These are phyloP conservation scores for Teinopalpus imperialis DNA, from an alignment of 2,888 invertebrate genomes.

Conservation along the genomic window DNA sequence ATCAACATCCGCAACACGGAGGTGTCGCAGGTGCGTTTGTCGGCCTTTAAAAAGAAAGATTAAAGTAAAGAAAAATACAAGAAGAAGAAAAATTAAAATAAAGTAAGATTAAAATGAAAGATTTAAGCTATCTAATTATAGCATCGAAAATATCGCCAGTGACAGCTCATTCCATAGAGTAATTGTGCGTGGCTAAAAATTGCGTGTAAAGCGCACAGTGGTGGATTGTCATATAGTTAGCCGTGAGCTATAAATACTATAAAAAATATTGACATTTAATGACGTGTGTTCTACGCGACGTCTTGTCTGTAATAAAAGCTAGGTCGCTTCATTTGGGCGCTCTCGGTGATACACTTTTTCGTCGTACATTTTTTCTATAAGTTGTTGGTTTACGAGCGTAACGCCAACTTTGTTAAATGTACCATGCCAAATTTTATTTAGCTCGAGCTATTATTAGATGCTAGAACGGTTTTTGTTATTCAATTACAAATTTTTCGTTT, in stretches of 20 bases:
- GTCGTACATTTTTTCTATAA: conserved; percentile 14
- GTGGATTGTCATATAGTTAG: too few relatives aligned
- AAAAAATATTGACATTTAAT: neutral
- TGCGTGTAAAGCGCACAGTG: too few relatives aligned
- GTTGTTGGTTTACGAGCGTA: neutral
- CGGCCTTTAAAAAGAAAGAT: too few relatives aligned
- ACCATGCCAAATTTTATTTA: conserved; percentile 12
- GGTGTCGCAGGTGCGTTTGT: too few relatives aligned
- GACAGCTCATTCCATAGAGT: too few relatives aligned
- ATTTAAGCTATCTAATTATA: too few relatives aligned
- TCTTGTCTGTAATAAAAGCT: neutral
- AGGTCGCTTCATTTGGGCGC: neutral
- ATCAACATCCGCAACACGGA: too few relatives aligned
- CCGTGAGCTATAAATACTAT: conserved; percentile 7
- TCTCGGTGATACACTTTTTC: neutral
- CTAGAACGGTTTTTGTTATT: neutral
- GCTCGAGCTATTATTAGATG: conserved; percentile 12
- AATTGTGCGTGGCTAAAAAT: too few relatives aligned
- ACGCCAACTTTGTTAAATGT: conserved; percentile 2
- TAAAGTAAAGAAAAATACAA: too few relatives aligned
- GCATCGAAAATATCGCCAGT: too few relatives aligned
- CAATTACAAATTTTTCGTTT: neutral
- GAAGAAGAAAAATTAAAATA: too few relatives aligned
- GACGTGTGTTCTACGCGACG: conserved; percentile 1
- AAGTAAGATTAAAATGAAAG: too few relatives aligned